Evolutionary conservation across 2,888 invertebrate genomes (phyloP).

Genomic region (Conchocele bisecta): DNA sequence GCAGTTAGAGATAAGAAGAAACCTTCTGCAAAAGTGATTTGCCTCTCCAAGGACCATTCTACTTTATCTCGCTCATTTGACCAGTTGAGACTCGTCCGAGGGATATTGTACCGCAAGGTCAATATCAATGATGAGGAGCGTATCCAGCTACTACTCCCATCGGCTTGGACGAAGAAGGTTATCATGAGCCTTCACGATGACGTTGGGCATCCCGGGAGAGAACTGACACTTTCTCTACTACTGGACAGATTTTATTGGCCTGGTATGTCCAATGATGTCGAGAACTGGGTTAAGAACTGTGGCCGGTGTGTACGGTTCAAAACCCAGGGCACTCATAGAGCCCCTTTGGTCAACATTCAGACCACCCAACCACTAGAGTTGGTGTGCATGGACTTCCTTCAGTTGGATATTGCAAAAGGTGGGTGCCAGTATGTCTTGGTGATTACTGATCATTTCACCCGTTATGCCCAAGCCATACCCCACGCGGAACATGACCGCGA

Average conservation of each 20-base stretch:
- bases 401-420: background rate
- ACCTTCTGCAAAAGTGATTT: too few species aligned
- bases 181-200: background rate
- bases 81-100: too few species aligned
- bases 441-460: conserved; percentile 3
- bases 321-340: too few species aligned
- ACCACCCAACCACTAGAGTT: background rate
- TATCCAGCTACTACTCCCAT: background rate
- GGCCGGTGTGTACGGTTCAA: background rate
- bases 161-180: background rate
- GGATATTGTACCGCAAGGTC: too few species aligned
- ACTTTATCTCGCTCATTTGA: too few species aligned
- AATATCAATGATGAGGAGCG: too few species aligned
- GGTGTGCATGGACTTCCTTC: background rate
- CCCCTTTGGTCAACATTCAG: background rate
- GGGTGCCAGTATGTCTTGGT: too few species aligned
- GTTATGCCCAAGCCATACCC: conserved; percentile 2
- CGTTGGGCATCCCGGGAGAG: background rate
- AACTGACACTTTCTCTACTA: background rate
- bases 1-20: too few species aligned
- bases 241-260: background rate
- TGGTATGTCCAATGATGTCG: background rate
- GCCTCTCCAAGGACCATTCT: too few species aligned
- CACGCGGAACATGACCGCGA: background rate
- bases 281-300: background rate